Conservation (phyloP, 53 echinoderm and acorn worm species). For the Pentamera pediparva region DNA sequence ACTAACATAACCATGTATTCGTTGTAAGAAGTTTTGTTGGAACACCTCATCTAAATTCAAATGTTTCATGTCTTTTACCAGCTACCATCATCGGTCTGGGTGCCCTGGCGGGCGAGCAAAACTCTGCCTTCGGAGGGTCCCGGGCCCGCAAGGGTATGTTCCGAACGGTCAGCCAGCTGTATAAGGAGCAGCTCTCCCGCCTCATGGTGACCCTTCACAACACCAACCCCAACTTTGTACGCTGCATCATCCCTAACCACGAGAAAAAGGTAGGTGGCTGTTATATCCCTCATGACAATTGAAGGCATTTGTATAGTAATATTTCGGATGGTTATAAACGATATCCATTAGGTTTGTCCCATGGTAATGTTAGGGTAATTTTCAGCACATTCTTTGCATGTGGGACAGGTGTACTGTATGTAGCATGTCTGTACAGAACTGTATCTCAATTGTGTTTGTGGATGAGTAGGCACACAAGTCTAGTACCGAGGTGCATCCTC, state of each 20-base stretch:
- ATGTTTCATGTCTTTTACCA: neutral
- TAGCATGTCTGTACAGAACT: too few species aligned
- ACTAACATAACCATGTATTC: too few species aligned
- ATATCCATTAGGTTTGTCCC: too few species aligned
- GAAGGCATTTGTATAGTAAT: too few species aligned
- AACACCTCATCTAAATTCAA: neutral
- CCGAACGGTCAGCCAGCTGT: slow-evolving; percentile 95
- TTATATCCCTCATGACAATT: too few species aligned
- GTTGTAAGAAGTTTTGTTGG: neutral
- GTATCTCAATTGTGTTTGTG: too few species aligned
- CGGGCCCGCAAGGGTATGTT: slow-evolving; percentile 93
- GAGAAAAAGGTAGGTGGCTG: slow-evolving; percentile 78
- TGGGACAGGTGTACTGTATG: too few species aligned
- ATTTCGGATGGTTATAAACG: too few species aligned
- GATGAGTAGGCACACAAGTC: too few species aligned
- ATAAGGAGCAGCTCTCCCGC: slow-evolving; percentile 90
- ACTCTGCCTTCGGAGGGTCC: slow-evolving; percentile 59
- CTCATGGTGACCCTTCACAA: slow-evolving; percentile 89
- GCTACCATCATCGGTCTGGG: slow-evolving; percentile 93
- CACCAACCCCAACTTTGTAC: slow-evolving; percentile 99
- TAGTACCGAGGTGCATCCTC: too few species aligned
- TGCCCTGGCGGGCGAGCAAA: slow-evolving; percentile 57
- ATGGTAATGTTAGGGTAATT: too few species aligned
- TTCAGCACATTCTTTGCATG: too few species aligned
- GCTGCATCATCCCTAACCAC: slow-evolving; percentile 98